A percentile compares a stretch with the other conserved stretches of the same genome.
Evolutionary conservation across 64 coral and sea anemone species (phyloP).

Genomic region (Acropora tenuis): DNA sequence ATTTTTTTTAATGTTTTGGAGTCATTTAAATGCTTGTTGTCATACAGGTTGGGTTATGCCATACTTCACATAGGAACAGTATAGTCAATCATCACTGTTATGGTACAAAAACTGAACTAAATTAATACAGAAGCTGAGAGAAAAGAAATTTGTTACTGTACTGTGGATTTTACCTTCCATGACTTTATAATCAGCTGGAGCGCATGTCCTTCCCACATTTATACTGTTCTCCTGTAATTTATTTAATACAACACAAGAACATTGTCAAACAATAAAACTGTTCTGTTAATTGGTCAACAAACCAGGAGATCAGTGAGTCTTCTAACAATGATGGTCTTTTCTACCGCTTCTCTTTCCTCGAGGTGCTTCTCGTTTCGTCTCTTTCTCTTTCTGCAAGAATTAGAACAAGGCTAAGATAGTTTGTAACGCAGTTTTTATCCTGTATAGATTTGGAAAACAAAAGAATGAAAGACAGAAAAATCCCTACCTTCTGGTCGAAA

Average conservation of each 20-base stretch:
- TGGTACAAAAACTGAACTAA: too few relatives aligned
- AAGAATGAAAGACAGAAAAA: background rate
- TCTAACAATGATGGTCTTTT: background rate
- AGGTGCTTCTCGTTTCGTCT: background rate
- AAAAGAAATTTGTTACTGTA: background rate
- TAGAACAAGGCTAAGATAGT: background rate
- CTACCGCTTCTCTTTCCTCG: background rate
- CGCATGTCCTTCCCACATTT: background rate
- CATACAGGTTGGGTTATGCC: background rate
- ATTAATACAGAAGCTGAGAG: background rate
- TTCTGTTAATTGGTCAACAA: too few relatives aligned
- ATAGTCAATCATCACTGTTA: too few relatives aligned
- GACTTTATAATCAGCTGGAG: slow-evolving; percentile 40
- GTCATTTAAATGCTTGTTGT: background rate
- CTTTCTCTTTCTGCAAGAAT: background rate
- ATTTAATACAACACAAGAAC: too few relatives aligned
- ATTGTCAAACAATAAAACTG: too few relatives aligned
- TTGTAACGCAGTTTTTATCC: background rate
- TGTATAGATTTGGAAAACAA: background rate
- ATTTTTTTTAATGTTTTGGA: too few relatives aligned
- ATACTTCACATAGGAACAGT: too few relatives aligned
- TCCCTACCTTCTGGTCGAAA: background rate
- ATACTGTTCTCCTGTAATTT: background rate
- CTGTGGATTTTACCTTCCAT: background rate
- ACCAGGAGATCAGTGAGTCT: too few relatives aligned